A percentile compares a stretch with the other conserved stretches of the same genome.
Evolutionary conservation across 37 sponge, comb jelly and placozoan genomes (phyloP).

Genomic region (Oopsacas minuta): DNA sequence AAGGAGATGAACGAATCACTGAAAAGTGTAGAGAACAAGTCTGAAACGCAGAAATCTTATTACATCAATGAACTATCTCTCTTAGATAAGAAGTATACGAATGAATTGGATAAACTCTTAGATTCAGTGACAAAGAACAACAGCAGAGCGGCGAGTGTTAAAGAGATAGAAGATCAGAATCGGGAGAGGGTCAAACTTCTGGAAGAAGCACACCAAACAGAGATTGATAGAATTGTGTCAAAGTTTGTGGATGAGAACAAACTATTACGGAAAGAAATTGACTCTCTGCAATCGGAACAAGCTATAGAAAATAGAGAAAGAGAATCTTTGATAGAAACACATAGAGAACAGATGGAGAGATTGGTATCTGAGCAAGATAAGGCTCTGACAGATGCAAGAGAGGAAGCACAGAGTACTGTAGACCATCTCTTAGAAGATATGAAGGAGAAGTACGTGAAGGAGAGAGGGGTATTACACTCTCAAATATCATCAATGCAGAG

Average conservation of each 20-base stretch:
- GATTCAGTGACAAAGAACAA: background rate
- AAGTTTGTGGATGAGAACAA: slow-evolving; percentile 1
- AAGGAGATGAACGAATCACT: background rate
- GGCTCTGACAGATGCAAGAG: background rate
- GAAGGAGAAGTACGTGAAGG: background rate
- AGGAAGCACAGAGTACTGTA: background rate
- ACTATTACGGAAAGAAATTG: background rate
- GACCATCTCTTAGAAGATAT: background rate
- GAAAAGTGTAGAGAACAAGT: background rate
- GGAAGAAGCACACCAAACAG: background rate
- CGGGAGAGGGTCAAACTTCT: background rate
- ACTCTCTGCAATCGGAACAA: background rate
- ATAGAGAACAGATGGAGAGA: background rate
- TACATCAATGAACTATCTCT: background rate
- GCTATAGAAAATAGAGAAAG: background rate
- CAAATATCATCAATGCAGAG: background rate
- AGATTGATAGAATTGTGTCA: background rate
- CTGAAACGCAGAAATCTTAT: background rate
- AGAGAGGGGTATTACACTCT: background rate
- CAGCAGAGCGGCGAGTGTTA: background rate
- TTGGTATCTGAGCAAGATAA: background rate
- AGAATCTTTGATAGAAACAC: background rate
- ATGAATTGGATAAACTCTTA: background rate
- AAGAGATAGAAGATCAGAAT: background rate
- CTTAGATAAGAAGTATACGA: background rate